phyloP scores from a whole-genome alignment of 2,797 vertebrate species.

The Crenichthys baileyi region DNA sequence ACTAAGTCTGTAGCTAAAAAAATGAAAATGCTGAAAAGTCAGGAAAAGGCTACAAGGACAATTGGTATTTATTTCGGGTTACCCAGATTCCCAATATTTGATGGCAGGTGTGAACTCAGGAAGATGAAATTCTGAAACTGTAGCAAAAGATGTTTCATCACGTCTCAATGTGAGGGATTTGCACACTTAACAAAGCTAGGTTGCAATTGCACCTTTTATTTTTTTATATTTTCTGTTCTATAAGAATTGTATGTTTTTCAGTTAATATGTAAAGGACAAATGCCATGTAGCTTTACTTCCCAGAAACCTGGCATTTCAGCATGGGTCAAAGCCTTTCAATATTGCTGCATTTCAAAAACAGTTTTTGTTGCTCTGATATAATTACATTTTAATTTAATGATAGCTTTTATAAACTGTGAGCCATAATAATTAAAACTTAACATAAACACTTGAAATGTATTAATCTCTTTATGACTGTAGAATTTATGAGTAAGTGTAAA shows the following conservation, averaged over 20 bases:
- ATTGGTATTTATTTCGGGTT: no score
- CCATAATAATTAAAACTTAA: background rate
- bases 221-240: background rate
- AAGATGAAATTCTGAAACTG: no score
- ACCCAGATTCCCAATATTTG: no score
- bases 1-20: no score
- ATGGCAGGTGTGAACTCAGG: no score
- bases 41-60: no score
- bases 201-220: no score
- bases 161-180: no score
- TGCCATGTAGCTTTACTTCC: background rate
- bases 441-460: background rate
- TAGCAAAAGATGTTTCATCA: no score
- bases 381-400: background rate
- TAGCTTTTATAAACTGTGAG: background rate
- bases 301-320: background rate
- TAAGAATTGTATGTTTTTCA: background rate
- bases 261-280: background rate
- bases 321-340: background rate
- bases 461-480: no score
- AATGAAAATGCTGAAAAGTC: no score
- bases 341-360: background rate
- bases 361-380: background rate
- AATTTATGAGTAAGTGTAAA: background rate
- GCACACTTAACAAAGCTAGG: no score